Base-by-base conservation (phyloP, 2,113 vertebrate genomes). In the Chlorodrepanis virens region DNA sequence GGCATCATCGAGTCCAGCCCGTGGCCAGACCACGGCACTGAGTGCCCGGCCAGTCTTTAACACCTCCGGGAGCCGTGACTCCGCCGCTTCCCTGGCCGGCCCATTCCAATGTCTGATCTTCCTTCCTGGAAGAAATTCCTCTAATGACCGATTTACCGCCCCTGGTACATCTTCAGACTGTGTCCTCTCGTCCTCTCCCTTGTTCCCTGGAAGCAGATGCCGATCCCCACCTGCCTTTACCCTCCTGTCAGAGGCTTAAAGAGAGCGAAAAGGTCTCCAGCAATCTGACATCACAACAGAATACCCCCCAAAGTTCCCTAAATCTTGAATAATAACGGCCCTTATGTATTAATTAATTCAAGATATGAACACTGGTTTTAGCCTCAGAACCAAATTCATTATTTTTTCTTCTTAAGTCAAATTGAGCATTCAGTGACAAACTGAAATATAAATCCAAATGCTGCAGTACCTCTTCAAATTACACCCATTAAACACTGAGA, bases 11-110 rank as follows among this genome's bases (percentile, higher is more conserved):
- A 13, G 77, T 10, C 15, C 52, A 20, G 3, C 10, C 52, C 39
- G 1, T 9, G 76, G 2, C 4, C 49, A 1, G 6, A 4, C 5
- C 42, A 0, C 2, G 37, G 68, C 59, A 0, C 33, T 19, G 15
- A 29, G 33, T 3, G 53, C 68, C 33, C 33, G 10, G 15, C 37
- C 59, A 1, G 21, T 0, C 8, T 20, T 12, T 0, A 10, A 5
- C 31, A 19, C 10, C 11, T 12, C 16, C 42, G 3, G 40, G 12
- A 11, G 16, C 24, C 4, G 16, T 2, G 35, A 4, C 29, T 71
- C 20, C 49, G 2, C 19, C 23, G 33, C 59, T 19, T 16, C 44
- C 20, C 16, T 31, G n/a, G 24, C 13, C 39, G 8, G 53, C 53
- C n/a, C 45, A 1, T 68, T 40, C 14, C 28, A 5, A 1, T 39